Evolutionary conservation across 1,140 invertebrate species (phyloP), one percentile per base, ranked within the genome.

Genomic region (Pseudobourletiella spinata): DNA sequence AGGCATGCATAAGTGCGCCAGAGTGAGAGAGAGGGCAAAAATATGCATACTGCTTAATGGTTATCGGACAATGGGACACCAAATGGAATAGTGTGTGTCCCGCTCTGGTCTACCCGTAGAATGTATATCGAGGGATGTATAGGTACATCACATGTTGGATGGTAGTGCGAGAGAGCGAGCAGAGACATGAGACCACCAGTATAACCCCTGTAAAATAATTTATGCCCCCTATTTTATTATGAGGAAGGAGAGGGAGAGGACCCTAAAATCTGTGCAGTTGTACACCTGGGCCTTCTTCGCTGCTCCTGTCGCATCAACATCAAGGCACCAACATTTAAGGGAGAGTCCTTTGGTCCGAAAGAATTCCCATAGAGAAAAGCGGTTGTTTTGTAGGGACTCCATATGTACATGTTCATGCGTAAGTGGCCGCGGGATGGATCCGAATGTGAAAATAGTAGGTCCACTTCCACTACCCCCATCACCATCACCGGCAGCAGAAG

Each of bases 161-260:
- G 6, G 15, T 42, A 57, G 3, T 11, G 59, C 28, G 59, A 61
- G 35, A 55, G 24, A 29, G 57, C n/a, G n/a, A n/a, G n/a, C n/a
- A 59, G 58, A 50, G 29, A 48, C 39, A 56, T 29, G 22, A 64
- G 62, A 64, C 62, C 62, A 64, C 62, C 62, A 52, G 62, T 59
- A 65, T 65, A 61, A 65, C 63, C 63, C 66, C 63, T 64, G 66
- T 61, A 64, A 68, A 68, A 68, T 68, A 68, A 68, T 68, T 68
- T 68, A 68, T 68, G 63, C 63, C 66, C 66, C 57, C 66, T 68
- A 67, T 67, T 68, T 68, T 64, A 68, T 68, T 64, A 63, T 63
- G 46, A 50, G 18, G n/a, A 51, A 35, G 26, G 39, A 43, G 24
- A 46, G 24, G 28, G 43, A 50, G 28, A 30, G 54, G 60, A 66